Conservation (phyloP, 2,113 vertebrate genomes). For the Leptocoma aspasia region DNA sequence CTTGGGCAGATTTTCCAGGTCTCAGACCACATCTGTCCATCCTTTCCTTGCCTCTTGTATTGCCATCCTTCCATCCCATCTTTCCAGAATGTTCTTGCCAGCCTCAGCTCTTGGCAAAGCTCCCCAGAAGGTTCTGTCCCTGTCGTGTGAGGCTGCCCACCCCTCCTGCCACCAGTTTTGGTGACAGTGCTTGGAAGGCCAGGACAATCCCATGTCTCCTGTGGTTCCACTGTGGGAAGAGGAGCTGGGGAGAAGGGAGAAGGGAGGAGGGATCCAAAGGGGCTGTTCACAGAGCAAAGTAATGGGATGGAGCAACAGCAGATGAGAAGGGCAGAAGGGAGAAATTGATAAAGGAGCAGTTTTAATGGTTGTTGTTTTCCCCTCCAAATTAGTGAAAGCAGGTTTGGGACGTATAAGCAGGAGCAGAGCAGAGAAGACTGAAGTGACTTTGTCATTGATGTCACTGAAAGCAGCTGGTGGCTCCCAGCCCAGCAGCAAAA, state of each 20-base stretch:
- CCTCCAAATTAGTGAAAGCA: background rate
- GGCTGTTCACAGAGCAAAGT: background rate
- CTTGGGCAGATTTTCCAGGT: background rate
- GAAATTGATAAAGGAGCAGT: background rate
- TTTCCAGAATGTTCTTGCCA: background rate
- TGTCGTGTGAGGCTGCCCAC: background rate
- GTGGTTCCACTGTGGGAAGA: background rate
- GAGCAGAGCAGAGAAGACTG: background rate
- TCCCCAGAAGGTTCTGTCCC: background rate
- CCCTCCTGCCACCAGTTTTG: background rate
- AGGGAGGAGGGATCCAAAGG: background rate
- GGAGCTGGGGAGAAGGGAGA: rapidly evolving
- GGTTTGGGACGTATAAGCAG: background rate
- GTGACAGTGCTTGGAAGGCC: background rate
- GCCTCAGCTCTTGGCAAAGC: background rate
- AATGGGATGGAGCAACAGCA: background rate
- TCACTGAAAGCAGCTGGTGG: background rate
- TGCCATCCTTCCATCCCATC: background rate
- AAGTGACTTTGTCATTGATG: background rate
- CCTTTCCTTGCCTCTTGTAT: background rate
- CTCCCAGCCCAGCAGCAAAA: background rate
- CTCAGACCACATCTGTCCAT: background rate
- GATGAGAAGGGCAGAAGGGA: background rate
- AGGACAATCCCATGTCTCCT: background rate
- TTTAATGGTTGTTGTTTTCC: background rate